Base-by-base conservation (phyloP, 2,888 invertebrate genomes). In the Mesopsocus fuscifrons region DNA sequence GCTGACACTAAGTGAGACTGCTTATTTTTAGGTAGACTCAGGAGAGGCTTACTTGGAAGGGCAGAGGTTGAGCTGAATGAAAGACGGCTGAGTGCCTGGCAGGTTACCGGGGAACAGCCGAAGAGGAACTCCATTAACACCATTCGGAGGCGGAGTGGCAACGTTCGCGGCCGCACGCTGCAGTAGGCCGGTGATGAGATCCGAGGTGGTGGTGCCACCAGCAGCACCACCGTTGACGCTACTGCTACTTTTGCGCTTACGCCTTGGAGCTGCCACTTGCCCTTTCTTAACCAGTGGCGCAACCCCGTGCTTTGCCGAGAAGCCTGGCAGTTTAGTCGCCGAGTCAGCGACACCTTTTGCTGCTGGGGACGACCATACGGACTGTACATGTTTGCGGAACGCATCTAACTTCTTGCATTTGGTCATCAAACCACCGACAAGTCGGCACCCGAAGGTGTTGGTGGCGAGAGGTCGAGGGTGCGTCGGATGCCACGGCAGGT, bases 391-490 rank as follows among this genome's bases (percentile, higher is more conserved):
- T 20, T 38, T 38, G n/a, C 38, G 6, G 13, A 38, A 18, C 5
- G 38, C n/a, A 13, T 38, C 38, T 20, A 38, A 38, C 20, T 38
- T 38, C 11, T 38, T 38, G 20, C 17, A 38, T 6, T 17, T 38
- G 16, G 38, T 18, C 38, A 38, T 15, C 18, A 38, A 38, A 16
- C 38, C 38, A 6, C 38, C 38, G 17, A 38, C 21, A 20, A 38
- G 21, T 5, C 38, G 38, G 18, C 38, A 38, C n/a, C 38, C 38
- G 38, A 38, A 38, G 38, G 38, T 38, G 18, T 38, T 38, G 5
- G 38, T 38, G 18, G 38, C 38, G 15, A 38, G 21, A 17, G 38
- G 38, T 6, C 21, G 17, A 17, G 38, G 38, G 21, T 38, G 38
- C 17, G 20, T 18, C 38, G 38, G 20, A 20, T 38, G 38, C 38